Conservation (phyloP, 1,140 invertebrate genomes). For the Bombus pyrosoma region DNA sequence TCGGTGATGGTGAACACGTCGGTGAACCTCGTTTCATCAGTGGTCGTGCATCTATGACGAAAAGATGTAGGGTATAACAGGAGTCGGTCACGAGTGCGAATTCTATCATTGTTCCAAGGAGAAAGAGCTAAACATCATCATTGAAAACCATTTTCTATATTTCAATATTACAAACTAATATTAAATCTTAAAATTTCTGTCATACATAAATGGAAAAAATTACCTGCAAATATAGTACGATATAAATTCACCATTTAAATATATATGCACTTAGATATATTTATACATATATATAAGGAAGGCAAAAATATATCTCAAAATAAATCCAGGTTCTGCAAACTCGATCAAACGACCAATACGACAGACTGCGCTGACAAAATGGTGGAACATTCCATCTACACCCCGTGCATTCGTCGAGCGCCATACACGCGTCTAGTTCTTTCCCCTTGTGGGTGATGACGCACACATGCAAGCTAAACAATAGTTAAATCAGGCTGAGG, state of each 20-base stretch:
- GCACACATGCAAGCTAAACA: slow-evolving; percentile 69
- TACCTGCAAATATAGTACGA: neutral
- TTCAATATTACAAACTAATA: neutral
- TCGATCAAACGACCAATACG: neutral
- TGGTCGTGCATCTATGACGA: slow-evolving; percentile 51
- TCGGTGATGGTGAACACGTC: slow-evolving; percentile 48
- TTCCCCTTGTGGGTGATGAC: slow-evolving; percentile 46
- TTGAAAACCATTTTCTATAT: neutral
- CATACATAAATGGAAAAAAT: neutral
- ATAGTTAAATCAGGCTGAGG: slow-evolving; percentile 79
- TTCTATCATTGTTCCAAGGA: neutral
- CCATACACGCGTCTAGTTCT: neutral
- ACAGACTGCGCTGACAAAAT: slow-evolving; percentile 30
- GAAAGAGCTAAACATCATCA: neutral
- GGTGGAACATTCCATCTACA: slow-evolving; percentile 21
- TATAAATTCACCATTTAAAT: neutral
- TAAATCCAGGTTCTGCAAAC: neutral
- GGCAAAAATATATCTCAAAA: neutral
- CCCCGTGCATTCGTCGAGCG: slow-evolving; percentile 12
- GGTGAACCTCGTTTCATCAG: slow-evolving; percentile 35
- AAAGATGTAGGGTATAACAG: slow-evolving; percentile 40
- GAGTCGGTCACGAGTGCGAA: slow-evolving; percentile 21
- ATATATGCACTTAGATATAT: neutral
- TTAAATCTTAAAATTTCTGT: neutral
- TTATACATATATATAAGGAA: no score